These are phyloP conservation scores for Carassius carassius DNA, from an alignment of 2,113 vertebrate genomes.

Conservation along the genomic window DNA sequence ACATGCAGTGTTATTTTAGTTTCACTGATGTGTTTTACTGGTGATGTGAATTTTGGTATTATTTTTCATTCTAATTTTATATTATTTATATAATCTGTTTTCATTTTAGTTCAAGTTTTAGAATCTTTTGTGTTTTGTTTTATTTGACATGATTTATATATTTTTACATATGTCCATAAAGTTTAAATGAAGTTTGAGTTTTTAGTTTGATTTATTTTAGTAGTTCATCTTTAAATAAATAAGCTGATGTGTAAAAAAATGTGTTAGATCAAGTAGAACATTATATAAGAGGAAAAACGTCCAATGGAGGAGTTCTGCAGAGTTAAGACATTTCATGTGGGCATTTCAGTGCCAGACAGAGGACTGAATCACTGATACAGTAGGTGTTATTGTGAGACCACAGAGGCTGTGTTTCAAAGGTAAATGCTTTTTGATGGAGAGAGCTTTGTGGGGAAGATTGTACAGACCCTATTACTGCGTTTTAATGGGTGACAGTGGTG, in stretches of 20 bases:
- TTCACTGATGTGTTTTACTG: too few species aligned
- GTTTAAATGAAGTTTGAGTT: too few species aligned
- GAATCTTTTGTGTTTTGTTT: too few species aligned
- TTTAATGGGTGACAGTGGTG: constrained; percentile 31
- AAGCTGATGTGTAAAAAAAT: not conserved
- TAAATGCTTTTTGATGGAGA: constrained; percentile 22
- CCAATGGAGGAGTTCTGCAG: not conserved
- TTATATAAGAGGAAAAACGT: not conserved
- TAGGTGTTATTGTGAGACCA: constrained; percentile 25
- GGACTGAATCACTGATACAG: constrained; percentile 35
- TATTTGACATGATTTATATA: too few species aligned
- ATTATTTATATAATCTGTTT: too few species aligned
- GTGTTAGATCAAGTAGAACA: not conserved
- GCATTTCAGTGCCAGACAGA: constrained; percentile 29
- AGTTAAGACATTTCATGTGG: constrained; percentile 8
- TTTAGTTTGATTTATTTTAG: too few species aligned
- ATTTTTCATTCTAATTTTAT: too few species aligned
- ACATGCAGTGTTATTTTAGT: too few species aligned
- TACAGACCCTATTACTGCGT: constrained; percentile 5
- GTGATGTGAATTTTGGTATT: too few species aligned
- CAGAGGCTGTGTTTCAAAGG: constrained; percentile 54
- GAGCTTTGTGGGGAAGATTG: constrained; percentile 7
- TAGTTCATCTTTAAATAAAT: too few species aligned
- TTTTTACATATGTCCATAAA: too few species aligned
- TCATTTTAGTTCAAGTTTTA: too few species aligned